Conservation (phyloP, 2,113 vertebrate species). For the Pitta sordida region DNA sequence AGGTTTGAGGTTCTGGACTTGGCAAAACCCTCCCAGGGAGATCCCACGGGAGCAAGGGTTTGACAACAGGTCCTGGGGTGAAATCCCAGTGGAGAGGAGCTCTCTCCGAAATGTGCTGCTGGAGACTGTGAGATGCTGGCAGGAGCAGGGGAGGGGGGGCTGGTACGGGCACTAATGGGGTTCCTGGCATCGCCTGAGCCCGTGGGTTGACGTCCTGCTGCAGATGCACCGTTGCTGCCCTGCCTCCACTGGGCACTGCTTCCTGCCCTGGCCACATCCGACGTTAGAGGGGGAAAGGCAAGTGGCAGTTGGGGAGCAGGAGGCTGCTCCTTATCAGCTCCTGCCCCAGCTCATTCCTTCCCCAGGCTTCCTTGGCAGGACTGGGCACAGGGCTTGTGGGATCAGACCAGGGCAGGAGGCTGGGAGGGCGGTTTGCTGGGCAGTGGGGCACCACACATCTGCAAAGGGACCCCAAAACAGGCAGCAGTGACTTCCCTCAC, state of each 20-base stretch:
- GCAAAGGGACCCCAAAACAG: background rate
- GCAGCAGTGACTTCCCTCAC: background rate
- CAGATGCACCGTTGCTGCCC: background rate
- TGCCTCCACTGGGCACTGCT: background rate
- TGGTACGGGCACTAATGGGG: background rate
- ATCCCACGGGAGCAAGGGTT: background rate
- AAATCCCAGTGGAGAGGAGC: fast-evolving
- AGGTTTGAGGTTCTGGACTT: fast-evolving
- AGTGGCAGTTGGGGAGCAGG: background rate
- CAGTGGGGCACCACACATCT: background rate
- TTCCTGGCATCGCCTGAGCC: fast-evolving
- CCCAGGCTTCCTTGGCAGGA: background rate
- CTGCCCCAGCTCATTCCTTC: background rate
- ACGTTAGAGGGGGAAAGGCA: background rate
- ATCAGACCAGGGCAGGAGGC: fast-evolving
- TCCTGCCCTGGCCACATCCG: slow-evolving; percentile 27
- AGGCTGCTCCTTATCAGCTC: background rate
- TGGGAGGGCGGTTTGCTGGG: background rate
- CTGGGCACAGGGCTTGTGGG: background rate
- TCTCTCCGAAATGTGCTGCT: background rate
- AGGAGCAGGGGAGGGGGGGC: background rate
- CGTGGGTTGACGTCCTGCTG: fast-evolving
- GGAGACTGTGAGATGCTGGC: background rate
- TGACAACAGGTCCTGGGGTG: background rate
- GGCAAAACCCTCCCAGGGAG: background rate